Conservation (phyloP, 2,797 vertebrate species). For the Sebastes cheni region DNA sequence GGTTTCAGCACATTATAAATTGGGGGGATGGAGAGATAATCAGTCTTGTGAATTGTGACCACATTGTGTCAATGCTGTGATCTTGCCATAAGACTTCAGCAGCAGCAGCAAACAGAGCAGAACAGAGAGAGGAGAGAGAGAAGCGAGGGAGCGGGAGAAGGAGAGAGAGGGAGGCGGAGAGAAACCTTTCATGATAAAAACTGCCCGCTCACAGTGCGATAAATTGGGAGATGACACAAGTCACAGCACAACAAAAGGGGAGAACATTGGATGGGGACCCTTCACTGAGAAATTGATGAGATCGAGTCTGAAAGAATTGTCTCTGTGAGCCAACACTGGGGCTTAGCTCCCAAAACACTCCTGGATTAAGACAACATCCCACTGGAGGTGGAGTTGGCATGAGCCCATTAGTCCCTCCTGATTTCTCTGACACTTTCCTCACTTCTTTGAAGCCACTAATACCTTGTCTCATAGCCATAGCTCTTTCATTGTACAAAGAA, state of each 20-base stretch:
- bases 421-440: conserved; percentile 55
- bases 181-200: conserved; percentile 81
- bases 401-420: conserved; percentile 69
- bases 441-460: conserved; percentile 55
- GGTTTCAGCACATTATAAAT: conserved; percentile 69
- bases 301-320: conserved; percentile 79
- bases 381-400: conserved; percentile 70
- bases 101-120: conserved; percentile 73
- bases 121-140: conserved; percentile 57
- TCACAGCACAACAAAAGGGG: conserved; percentile 81
- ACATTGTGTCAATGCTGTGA: conserved; percentile 73
- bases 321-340: conserved; percentile 73
- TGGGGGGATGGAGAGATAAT: conserved; percentile 51
- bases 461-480: conserved; percentile 33
- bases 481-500: conserved; percentile 17
- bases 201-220: conserved; percentile 80
- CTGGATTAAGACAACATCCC: conserved; percentile 78
- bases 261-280: conserved; percentile 82
- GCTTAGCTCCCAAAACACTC: conserved; percentile 75
- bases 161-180: conserved; percentile 61
- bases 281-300: conserved; percentile 79
- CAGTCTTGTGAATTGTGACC: conserved; percentile 76
- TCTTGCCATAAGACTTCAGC: conserved; percentile 67
- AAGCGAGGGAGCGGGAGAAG: conserved; percentile 41
- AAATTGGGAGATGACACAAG: conserved; percentile 85